Evolutionary conservation across 2,888 invertebrate species (phyloP), one percentile per base, ranked within the genome.

Genomic region (Biston stratarius): DNA sequence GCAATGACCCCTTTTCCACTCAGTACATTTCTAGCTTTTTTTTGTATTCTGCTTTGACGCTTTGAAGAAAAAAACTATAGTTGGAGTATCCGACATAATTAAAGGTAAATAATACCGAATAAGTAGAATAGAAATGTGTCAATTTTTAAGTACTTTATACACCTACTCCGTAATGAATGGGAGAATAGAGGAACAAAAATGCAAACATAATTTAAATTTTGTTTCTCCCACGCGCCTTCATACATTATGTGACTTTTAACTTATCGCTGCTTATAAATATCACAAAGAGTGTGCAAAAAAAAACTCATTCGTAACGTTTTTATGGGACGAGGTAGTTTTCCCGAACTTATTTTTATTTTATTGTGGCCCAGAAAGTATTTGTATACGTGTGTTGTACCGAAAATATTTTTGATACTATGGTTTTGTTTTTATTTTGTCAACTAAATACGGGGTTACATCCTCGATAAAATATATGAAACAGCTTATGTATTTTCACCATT

Each of bases 221-320:
- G 15, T 55, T 60, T 49, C 44, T 55, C 65, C 60, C 51, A 65
- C 65, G 64, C 42, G 47, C 38, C 44, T 11, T 45, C 11, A 15
- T 7, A 42, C 9, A 52, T 44, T 64, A 42, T 53, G 48, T 11
- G 33, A 34, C 53, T 52, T 48, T 36, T 52, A 52, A 60, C 15
- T 48, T 55, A 40, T 51, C 5, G 40, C 61, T 61, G 45, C 53
- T 45, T 45, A 45, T 45, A 53, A 48, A 48, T 33, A 47, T 24
- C 47, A 48, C 24, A 0, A 11, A 47, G 9, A 7, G 47, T 24
- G 5, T 24, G n/a, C 0, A 33, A 24, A 33, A 33, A 24, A 33
- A 8, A n/a, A 47, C 24, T 33, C 5, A 24, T 33, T 49, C 11
- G 12, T 33, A 49, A 33, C 49, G 33, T 7, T 47, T 45, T n/a